Evolutionary conservation across 2,113 vertebrate genomes (phyloP).

Genomic region (Thalassoma bifasciatum): DNA sequence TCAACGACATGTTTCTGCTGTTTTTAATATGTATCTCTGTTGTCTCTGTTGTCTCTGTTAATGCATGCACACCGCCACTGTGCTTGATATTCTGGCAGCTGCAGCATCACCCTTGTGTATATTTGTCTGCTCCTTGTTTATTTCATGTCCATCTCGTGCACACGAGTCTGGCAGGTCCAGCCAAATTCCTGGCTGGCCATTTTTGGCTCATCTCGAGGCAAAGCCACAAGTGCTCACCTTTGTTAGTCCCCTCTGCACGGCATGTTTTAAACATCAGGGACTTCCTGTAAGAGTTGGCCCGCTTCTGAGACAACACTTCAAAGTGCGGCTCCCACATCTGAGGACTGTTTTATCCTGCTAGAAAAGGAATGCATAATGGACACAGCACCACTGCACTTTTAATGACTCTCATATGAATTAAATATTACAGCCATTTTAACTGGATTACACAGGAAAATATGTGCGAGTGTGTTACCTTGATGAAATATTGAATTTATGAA

Average conservation of each 20-base stretch:
- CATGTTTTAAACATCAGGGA: conserved; percentile 87
- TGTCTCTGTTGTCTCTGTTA: not conserved
- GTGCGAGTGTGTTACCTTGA: conserved; percentile 67
- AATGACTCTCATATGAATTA: conserved; percentile 88
- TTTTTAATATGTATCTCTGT: not conserved
- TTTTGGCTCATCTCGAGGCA: conserved; percentile 64
- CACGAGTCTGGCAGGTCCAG: conserved; percentile 24
- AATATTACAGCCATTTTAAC: conserved; percentile 84
- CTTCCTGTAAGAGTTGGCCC: conserved; percentile 84
- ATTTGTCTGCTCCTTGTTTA: conserved; percentile 67
- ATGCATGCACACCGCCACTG: too few species aligned
- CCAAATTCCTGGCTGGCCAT: conserved; percentile 73
- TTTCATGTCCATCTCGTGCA: conserved; percentile 54
- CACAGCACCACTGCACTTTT: conserved; percentile 81
- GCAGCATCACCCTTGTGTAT: conserved; percentile 39
- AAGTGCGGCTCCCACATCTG: conserved; percentile 86
- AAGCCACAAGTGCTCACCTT: conserved; percentile 81
- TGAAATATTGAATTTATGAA: conserved; percentile 72
- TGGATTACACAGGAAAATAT: conserved; percentile 72
- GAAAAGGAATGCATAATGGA: conserved; percentile 88
- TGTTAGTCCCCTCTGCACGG: conserved; percentile 78
- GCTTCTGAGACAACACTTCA: conserved; percentile 88
- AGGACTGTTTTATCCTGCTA: conserved; percentile 88
- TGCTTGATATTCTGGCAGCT: not conserved
- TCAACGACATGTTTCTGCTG: not conserved